These are phyloP conservation scores for Cryptophagus acutangulus DNA, from an alignment of 2,888 invertebrate genomes.

Conservation along the genomic window DNA sequence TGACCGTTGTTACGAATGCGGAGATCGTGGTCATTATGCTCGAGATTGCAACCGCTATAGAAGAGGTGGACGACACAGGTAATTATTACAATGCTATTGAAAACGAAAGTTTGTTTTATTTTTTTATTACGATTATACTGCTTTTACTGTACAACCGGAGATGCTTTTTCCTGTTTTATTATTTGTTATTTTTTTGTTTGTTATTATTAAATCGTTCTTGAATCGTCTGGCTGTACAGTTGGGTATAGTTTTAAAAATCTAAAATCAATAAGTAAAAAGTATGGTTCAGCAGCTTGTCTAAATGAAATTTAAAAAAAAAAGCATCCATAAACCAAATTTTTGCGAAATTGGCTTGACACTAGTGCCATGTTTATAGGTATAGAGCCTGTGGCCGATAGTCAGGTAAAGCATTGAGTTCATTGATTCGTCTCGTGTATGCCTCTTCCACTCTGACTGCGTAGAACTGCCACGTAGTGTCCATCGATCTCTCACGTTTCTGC, in stretches of 20 bases:
- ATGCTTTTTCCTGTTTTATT: neutral
- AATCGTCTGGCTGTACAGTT: slow-evolving; percentile 7
- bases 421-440: slow-evolving; percentile 36
- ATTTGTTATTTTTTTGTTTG: neutral
- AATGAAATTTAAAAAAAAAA: slow-evolving; percentile 1
- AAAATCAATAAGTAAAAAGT: neutral
- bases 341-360: slow-evolving; percentile 43
- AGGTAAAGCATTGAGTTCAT: slow-evolving; percentile 42
- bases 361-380: slow-evolving; percentile 51
- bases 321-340: slow-evolving; percentile 1
- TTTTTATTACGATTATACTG: slow-evolving; percentile 12
- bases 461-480: slow-evolving; percentile 43
- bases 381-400: slow-evolving; percentile 48
- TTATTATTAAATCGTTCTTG: neutral
- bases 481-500: slow-evolving; percentile 37
- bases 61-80: slow-evolving; percentile 56
- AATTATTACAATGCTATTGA: slow-evolving; percentile 22
- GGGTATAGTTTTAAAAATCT: neutral
- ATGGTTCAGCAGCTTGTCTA: neutral
- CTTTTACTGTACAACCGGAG: slow-evolving; percentile 9
- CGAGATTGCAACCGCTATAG: slow-evolving; percentile 78
- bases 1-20: slow-evolving; percentile 92
- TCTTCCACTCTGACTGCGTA: slow-evolving; percentile 43
- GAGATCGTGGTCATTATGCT: slow-evolving; percentile 89
- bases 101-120: slow-evolving; percentile 11